Percentiles rank a stretch among this genome's conserved stretches.
Evolutionary conservation across 2,113 vertebrate species (phyloP).

Genomic region (Picathartes gymnocephalus): DNA sequence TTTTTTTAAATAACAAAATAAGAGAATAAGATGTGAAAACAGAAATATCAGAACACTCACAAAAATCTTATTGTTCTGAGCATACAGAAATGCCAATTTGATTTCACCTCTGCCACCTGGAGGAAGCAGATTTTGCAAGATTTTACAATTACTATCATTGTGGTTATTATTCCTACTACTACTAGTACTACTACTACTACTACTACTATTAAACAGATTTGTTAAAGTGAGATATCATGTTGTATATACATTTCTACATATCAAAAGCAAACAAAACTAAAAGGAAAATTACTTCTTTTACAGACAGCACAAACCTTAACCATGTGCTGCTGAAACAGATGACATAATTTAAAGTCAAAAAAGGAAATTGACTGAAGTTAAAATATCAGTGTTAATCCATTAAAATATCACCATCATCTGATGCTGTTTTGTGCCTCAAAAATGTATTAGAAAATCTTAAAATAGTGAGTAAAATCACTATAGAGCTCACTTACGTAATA

Average conservation of each 20-base stretch:
- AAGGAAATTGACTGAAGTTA: neutral
- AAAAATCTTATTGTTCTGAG: neutral
- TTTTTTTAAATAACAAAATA: neutral
- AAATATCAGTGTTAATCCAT: neutral
- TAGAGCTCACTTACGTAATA: neutral
- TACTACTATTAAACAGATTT: neutral
- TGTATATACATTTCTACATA: neutral
- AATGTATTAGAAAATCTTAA: neutral
- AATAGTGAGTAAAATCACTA: neutral
- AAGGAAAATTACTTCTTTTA: neutral
- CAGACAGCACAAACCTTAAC: neutral
- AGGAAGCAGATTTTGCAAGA: neutral
- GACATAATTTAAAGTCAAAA: neutral
- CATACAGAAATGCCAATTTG: neutral
- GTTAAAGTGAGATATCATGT: neutral
- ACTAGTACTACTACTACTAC: neutral
- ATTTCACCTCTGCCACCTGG: slow-evolving; percentile 5
- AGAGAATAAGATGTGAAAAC: neutral
- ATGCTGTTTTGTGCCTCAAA: slow-evolving; percentile 22
- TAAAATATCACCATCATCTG: neutral
- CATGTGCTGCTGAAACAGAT: neutral
- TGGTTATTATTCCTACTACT: neutral
- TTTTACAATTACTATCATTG: neutral
- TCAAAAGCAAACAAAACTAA: neutral
- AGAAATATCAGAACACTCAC: neutral